A percentile compares a stretch with the other conserved stretches of the same genome.
Conservation (phyloP, 2,797 vertebrate genomes). For the Morus bassanus region DNA sequence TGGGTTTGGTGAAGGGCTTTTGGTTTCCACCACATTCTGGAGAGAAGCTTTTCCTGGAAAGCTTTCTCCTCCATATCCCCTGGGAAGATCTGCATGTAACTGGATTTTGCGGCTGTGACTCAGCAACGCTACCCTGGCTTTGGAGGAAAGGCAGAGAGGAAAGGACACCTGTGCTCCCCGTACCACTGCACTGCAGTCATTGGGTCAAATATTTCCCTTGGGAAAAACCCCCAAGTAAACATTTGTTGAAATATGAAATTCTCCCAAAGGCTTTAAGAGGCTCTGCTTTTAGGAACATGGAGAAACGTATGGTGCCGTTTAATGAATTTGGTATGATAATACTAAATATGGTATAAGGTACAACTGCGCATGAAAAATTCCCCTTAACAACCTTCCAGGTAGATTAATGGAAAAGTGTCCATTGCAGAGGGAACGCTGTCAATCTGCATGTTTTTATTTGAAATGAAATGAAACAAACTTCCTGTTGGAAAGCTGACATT, state of each 20-base stretch:
- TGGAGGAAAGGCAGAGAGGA: neutral
- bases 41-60: neutral
- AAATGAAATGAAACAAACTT: neutral
- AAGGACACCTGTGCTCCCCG: fast-evolving
- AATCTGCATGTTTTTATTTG: neutral
- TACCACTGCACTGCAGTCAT: neutral
- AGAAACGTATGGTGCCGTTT: neutral
- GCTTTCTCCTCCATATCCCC: neutral
- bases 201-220: neutral
- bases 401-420: neutral
- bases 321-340: neutral
- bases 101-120: neutral
- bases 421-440: neutral
- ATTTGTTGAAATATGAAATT: neutral
- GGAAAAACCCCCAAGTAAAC: neutral
- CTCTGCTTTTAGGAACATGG: neutral
- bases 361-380: neutral
- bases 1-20: neutral
- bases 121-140: neutral
- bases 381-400: neutral
- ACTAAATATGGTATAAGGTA: neutral
- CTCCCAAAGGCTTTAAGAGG: neutral
- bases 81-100: neutral
- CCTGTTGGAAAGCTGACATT: slow-evolving; percentile 1
- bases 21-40: neutral